Evolutionary conservation across 2,113 vertebrate genomes (phyloP), one percentile per base, ranked within the genome.

Genomic region (Oncorhynchus kisutch): DNA sequence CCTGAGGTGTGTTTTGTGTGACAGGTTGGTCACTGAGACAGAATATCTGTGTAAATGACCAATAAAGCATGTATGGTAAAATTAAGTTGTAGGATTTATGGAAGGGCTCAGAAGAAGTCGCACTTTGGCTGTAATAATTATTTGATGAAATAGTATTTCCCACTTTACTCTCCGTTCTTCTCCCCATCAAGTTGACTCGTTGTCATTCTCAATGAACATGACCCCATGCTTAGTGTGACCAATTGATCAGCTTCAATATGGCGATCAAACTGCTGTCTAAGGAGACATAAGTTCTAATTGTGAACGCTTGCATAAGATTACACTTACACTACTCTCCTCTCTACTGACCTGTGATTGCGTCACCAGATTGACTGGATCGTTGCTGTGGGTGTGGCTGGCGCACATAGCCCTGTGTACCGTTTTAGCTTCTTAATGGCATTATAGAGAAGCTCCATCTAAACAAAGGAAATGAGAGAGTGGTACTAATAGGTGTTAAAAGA

Each of bases 71-170:
- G 6, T 34, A 34, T 34, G 34, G 34, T 2, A 34, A 34, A 87
- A 82, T 87, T 73, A 87, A 87, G 64, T 73, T 74, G 64, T 3
- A 54, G 64, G 66, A 62, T 79, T 24, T n/a, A 69, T 25, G 59
- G 20, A 18, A 11, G 27, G 22, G 74, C 70, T 60, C 62, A 68
- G 39, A 72, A n/a, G 51, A 64, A 65, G 20, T 64, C 34, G 62
- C 45, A 22, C 39, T 75, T 25, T 24, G 75, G 39, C 67, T 57
- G 45, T 81, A 71, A 80, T 76, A 79, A 82, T 71, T 27, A 74
- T 79, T 81, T 75, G 67, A 79, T 74, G 72, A 84, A 84, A 79
- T 20, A 8, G 24, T 67, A 60, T 72, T 77, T 54, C 27, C 69
- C 29, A 71, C 48, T 70, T 70, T 27, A 20, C 54, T 31, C 54